phyloP scores from a whole-genome alignment of 2,888 invertebrate species.

The Caenorhabditis sinica region DNA sequence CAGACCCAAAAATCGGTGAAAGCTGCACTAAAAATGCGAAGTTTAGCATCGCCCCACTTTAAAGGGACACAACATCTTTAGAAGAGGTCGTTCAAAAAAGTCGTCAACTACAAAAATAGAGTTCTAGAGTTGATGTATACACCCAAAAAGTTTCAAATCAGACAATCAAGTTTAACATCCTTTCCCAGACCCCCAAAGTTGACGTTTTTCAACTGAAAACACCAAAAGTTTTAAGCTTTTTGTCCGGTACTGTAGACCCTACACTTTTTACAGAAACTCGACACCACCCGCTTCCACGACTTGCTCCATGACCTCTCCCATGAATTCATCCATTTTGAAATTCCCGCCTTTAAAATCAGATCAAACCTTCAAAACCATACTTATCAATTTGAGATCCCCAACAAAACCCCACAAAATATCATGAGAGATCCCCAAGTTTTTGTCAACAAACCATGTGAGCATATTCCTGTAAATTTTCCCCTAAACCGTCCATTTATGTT shows the following conservation, averaged over 20 bases:
- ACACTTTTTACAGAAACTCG: not conserved
- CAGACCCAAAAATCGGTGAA: too few species aligned
- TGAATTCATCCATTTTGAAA: slow-evolving; percentile 1
- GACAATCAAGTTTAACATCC: too few species aligned
- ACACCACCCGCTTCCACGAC: not conserved
- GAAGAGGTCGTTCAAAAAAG: too few species aligned
- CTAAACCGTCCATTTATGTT: slow-evolving; percentile 2
- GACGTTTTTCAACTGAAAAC: too few species aligned
- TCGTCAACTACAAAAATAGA: too few species aligned
- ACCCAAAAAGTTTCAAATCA: too few species aligned
- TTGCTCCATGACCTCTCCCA: not conserved
- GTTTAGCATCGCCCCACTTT: too few species aligned
- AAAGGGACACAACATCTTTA: too few species aligned
- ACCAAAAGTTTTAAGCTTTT: too few species aligned
- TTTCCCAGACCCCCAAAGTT: not conserved
- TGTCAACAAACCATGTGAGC: not conserved
- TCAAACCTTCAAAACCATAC: not conserved
- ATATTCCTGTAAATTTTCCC: not conserved
- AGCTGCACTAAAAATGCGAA: too few species aligned
- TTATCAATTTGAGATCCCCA: not conserved
- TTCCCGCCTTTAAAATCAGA: not conserved
- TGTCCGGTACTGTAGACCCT: too few species aligned
- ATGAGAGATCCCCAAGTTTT: not conserved
- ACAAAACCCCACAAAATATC: not conserved
- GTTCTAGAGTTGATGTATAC: too few species aligned